Base-by-base conservation (phyloP, 1,140 invertebrate species). In the Orchestia grillus region DNA sequence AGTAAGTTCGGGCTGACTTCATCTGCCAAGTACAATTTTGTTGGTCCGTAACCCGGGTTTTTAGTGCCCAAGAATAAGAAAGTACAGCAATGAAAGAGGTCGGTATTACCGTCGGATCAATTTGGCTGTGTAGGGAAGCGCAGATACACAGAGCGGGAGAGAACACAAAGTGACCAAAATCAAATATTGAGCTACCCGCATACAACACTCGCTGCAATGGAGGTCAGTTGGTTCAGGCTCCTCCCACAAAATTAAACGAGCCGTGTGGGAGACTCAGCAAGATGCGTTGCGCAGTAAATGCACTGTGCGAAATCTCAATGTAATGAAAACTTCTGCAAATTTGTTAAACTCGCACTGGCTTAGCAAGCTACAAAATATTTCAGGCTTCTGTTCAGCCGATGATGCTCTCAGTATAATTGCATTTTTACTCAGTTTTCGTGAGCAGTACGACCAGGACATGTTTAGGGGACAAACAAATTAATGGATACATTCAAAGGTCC, bases 131-230 rank as follows among this genome's bases (percentile, higher is more conserved):
- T 77, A 8, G 62, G 62, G 62, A 77, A 36, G 15, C 6, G 62
- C 62, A 77, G 62, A 77, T 77, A 77, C 62, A 77, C 1, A 77
- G 62, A 36, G 62, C 62, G 62, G 62, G 62, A 77, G 62, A 36
- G 62, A 77, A 77, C 62, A 53, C 47, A 77, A 77, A 77, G 62
- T 77, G 62, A 77, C 62, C 62, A 77, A 77, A 77, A 23, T 36
- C 62, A 77, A 77, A 77, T 77, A 77, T 77, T 77, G 62, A 77
- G 62, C 62, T 77, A 77, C 62, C 62, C 62, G 62, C 62, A 77
- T 77, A 77, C 62, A 77, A 77, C 62, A 36, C 62, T 77, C 62
- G 15, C 62, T 77, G 62, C 62, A 77, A 77, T 77, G 62, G 62
- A 77, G 62, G 62, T 77, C 62, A 77, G 62, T 77, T 77, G 62